Percentiles rank a stretch among this genome's conserved stretches.
These are phyloP conservation scores for Ramphastos sulfuratus DNA, from an alignment of 2,113 vertebrate genomes.

Conservation along the genomic window DNA sequence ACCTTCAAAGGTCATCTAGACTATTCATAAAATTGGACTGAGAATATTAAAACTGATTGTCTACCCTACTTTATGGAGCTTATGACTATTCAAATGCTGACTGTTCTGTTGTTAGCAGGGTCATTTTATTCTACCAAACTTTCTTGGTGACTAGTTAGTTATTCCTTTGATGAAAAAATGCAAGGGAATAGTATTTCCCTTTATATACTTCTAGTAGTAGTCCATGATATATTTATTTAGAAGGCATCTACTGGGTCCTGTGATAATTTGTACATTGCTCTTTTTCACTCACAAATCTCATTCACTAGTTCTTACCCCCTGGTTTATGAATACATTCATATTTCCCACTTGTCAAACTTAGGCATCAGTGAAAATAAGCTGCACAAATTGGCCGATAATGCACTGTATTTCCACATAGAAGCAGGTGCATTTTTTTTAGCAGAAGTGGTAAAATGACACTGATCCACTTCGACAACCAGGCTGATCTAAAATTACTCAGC, in stretches of 20 bases:
- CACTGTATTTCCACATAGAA: slow-evolving; percentile 79
- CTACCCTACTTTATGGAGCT: neutral
- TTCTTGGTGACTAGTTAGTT: neutral
- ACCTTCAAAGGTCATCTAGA: too few relatives aligned
- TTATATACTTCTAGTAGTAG: neutral
- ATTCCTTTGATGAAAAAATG: neutral
- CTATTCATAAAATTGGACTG: neutral
- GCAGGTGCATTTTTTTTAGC: slow-evolving; percentile 76
- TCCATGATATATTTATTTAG: slow-evolving; percentile 2
- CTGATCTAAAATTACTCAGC: slow-evolving; percentile 83
- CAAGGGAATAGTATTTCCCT: neutral
- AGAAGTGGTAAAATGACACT: slow-evolving; percentile 76
- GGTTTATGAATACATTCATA: slow-evolving; percentile 38
- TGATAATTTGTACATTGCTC: neutral
- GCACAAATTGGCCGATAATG: slow-evolving; percentile 81
- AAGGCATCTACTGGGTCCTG: neutral
- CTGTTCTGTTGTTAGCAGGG: neutral
- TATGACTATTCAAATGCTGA: neutral
- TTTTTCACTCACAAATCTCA: neutral
- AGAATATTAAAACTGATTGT: neutral
- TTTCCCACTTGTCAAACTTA: slow-evolving; percentile 61
- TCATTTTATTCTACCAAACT: neutral
- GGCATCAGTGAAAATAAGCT: slow-evolving; percentile 73
- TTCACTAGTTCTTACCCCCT: neutral
- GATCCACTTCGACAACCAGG: slow-evolving; percentile 80